Base-by-base conservation (phyloP, 2,797 vertebrate genomes). In the Hippopotamyrus pictus region DNA sequence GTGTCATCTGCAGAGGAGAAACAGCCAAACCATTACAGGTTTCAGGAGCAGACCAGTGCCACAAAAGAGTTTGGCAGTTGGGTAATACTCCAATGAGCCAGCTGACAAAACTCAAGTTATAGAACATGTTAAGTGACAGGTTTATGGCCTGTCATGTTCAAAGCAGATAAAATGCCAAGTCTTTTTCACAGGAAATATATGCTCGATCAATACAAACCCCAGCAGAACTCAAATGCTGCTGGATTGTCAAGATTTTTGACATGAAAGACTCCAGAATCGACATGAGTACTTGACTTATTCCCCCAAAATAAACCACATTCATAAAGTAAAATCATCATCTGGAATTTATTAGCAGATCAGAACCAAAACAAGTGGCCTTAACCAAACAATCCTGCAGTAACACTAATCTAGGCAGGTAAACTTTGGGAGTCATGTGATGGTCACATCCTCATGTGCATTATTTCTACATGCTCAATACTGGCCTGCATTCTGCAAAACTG, bases 1-100 rank as follows among this genome's bases (percentile, higher is more conserved):
- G 96, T 48, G 97, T 99, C 96, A 98, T 96, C 98, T 99, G 89
- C 83, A 86, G 53, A 91, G n/a, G 4, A 91, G 76, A 89, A 90
- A 54, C 0, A 25, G 29, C 29, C 84, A 83, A 22, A n/a, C 46
- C 41, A 48, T 48, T 46, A 48, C 44, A 83, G 76, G 14, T 41
- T 83, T 83, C 46, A 83, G 62, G 62, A 65, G 62, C 25, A 29
- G 22, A 29, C 25, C 22, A 29, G 62, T 29, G 25, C 25, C 62
- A 65, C 8, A 19, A 83, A 83, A 37, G 37, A 79, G 33, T 79
- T 79, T 41, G 5, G 6, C 44, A 83, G 17, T 22, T 83, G 7
- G 19, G 17, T 83, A n/a, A 48, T 25, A 48, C 79, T 48, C 7
- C 3, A 33, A 19, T 37, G 69, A 73, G 9, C 44, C 19, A 48